Percentiles rank a stretch among this genome's conserved stretches.
Evolutionary conservation across 1,140 invertebrate genomes (phyloP).

Genomic region (Megalonaias nervosa): DNA sequence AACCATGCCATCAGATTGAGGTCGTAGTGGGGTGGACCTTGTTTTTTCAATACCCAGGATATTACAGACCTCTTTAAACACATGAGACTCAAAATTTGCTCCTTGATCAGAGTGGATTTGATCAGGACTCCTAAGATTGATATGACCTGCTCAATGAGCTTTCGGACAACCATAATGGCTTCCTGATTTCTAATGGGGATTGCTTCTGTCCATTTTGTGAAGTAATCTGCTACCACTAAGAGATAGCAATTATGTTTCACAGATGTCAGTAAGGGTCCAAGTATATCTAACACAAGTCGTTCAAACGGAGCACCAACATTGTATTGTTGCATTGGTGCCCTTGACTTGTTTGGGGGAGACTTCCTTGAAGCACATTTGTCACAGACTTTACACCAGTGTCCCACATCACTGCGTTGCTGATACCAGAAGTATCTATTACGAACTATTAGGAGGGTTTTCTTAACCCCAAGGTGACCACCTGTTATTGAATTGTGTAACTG

Average conservation of each 20-base stretch:
- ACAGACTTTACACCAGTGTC: background rate
- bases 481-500: slow-evolving; percentile 31
- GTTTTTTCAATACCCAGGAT: slow-evolving; percentile 28
- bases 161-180: slow-evolving; percentile 41
- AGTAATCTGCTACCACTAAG: slow-evolving; percentile 51
- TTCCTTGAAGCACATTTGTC: background rate
- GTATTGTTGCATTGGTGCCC: background rate
- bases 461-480: background rate
- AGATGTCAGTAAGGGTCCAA: slow-evolving; percentile 1
- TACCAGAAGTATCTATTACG: background rate
- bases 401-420: background rate
- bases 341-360: background rate
- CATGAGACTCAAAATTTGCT: slow-evolving; percentile 23
- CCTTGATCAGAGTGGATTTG: slow-evolving; percentile 56
- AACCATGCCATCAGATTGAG: slow-evolving; percentile 34
- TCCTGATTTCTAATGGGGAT: slow-evolving; percentile 36
- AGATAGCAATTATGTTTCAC: slow-evolving; percentile 43
- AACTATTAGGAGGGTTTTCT: slow-evolving; percentile 8
- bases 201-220: slow-evolving; percentile 47
- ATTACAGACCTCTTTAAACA: slow-evolving; percentile 24
- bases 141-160: slow-evolving; percentile 49
- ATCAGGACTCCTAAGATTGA: slow-evolving; percentile 16
- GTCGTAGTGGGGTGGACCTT: slow-evolving; percentile 29
- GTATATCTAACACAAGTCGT: slow-evolving; percentile 5
- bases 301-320: slow-evolving; percentile 11